These are phyloP conservation scores for Synergus itoensis DNA, from an alignment of 2,888 invertebrate genomes.

Conservation along the genomic window DNA sequence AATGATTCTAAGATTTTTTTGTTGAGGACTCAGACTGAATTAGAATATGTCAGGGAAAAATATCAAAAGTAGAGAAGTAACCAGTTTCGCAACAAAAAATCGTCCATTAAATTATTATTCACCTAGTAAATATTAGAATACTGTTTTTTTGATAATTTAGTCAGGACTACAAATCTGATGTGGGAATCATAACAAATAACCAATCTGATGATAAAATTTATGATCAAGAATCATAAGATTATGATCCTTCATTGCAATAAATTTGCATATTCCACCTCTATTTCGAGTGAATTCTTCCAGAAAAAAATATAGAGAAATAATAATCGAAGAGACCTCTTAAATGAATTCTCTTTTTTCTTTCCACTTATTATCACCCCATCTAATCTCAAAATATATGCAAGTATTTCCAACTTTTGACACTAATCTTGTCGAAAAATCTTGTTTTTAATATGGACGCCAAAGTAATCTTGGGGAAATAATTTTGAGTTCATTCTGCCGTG, in stretches of 20 bases:
- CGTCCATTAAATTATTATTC: not conserved
- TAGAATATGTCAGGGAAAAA: not conserved
- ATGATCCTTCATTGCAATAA: not conserved
- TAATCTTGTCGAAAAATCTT: not conserved
- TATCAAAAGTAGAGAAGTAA: not conserved
- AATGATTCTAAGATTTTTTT: conserved; percentile 12
- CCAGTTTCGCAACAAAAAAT: not conserved
- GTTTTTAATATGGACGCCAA: not conserved
- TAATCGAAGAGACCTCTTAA: not conserved
- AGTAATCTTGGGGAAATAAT: not conserved
- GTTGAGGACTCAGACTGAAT: not conserved
- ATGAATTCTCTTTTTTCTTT: not conserved
- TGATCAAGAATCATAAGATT: conserved; percentile 8
- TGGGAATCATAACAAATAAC: not conserved
- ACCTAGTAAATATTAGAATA: not conserved
- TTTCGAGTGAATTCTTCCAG: not conserved
- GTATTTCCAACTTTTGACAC: not conserved
- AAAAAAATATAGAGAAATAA: not conserved
- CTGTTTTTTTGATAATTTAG: too few relatives aligned
- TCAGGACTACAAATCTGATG: not conserved
- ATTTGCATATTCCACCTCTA: conserved; percentile 3
- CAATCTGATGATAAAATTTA: not conserved
- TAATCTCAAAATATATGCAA: not conserved
- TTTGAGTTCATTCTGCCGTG: too few relatives aligned
- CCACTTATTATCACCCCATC: not conserved